Percentiles rank a stretch among this genome's conserved stretches.
phyloP scores from a whole-genome alignment of 2,888 invertebrate species.

The Acleris holmiana region DNA sequence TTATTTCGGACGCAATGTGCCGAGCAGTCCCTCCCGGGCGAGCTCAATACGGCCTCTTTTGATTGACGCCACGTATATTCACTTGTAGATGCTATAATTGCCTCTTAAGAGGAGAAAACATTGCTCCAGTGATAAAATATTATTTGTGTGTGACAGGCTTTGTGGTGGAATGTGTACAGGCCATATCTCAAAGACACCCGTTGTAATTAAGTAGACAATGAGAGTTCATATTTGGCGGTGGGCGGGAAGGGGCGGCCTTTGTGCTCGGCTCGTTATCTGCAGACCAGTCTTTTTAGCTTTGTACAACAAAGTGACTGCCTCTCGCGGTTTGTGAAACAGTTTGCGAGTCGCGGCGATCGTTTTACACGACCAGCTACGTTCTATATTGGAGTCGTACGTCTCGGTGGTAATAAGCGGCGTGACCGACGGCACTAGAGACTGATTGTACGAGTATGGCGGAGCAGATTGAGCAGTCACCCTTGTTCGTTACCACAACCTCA shows the following conservation, averaged over 20 bases:
- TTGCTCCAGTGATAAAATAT: conserved; percentile 69
- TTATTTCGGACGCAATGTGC: conserved; percentile 35
- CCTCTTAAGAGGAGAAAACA: conserved; percentile 62
- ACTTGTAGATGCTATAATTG: conserved; percentile 56
- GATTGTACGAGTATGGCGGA: conserved; percentile 11
- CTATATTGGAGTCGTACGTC: conserved; percentile 17
- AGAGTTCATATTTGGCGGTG: conserved; percentile 75
- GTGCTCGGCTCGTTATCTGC: conserved; percentile 73
- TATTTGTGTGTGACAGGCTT: conserved; percentile 78
- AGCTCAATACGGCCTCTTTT: conserved; percentile 42
- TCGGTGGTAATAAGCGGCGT: conserved; percentile 11
- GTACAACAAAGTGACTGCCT: conserved; percentile 65
- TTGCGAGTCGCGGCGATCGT: conserved; percentile 39
- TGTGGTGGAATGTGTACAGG: conserved; percentile 67
- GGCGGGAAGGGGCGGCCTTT: conserved; percentile 63
- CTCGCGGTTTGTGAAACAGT: conserved; percentile 53
- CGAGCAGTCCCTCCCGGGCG: conserved; percentile 22
- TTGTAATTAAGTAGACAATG: conserved; percentile 82
- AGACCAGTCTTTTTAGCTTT: conserved; percentile 75
- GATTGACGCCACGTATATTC: conserved; percentile 47
- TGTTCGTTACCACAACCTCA: no score
- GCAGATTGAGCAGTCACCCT: not conserved
- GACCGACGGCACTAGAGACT: conserved; percentile 22
- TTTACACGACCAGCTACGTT: conserved; percentile 15
- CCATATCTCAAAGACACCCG: conserved; percentile 77